Evolutionary conservation across 2,888 invertebrate genomes (phyloP).

Genomic region (Arrhopalites spinosus): DNA sequence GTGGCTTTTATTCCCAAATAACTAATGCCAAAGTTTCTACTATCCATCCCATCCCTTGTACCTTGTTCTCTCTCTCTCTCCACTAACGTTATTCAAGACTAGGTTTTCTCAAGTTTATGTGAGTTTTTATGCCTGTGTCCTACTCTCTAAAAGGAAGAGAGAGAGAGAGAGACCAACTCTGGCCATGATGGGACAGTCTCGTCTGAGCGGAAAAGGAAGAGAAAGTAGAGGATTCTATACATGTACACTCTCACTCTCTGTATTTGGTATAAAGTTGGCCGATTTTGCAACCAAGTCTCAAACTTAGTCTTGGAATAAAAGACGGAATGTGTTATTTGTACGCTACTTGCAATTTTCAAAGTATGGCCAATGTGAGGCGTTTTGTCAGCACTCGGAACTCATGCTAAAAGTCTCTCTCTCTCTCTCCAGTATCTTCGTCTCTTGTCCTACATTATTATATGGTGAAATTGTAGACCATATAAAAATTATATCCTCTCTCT

Average conservation of each 20-base stretch:
- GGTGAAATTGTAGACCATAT: no score
- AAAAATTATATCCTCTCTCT: no score
- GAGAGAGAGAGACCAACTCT: background rate
- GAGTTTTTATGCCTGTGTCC: background rate
- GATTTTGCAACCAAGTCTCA: background rate
- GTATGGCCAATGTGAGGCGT: background rate
- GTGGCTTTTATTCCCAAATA: conserved; percentile 22
- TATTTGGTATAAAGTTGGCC: no score
- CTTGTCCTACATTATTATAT: no score
- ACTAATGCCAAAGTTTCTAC: conserved; percentile 24
- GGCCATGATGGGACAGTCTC: background rate
- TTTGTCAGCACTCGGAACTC: background rate
- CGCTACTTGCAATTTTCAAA: background rate
- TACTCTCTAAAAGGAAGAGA: background rate
- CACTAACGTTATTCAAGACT: background rate
- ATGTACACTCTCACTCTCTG: no score
- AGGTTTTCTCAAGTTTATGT: background rate
- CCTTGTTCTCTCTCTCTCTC: background rate
- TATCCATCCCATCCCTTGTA: no score
- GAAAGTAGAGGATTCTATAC: background rate
- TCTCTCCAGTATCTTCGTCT: background rate
- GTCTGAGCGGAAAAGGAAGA: background rate
- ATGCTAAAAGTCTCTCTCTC: no score
- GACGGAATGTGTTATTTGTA: background rate
- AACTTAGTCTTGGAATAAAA: background rate